A percentile compares a stretch with the other conserved stretches of the same genome.
Conservation (phyloP, 2,797 vertebrate genomes). For the Antennarius maculatus region DNA sequence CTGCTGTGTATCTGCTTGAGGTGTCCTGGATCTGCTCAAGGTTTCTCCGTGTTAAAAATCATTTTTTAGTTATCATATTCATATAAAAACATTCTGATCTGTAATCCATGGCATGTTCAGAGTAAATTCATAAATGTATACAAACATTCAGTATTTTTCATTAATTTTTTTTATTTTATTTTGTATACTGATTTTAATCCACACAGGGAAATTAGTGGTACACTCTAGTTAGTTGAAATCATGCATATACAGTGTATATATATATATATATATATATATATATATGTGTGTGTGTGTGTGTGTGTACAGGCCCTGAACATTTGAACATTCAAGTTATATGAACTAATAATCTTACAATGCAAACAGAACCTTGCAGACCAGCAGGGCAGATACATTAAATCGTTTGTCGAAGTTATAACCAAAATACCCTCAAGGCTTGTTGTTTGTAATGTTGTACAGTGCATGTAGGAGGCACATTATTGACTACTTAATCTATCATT, state of each 20-base stretch:
- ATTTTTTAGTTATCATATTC: background rate
- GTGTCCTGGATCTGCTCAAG: too few relatives aligned
- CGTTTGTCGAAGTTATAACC: conserved; percentile 25
- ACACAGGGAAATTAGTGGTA: too few relatives aligned
- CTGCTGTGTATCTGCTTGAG: too few relatives aligned
- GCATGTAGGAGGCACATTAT: conserved; percentile 61
- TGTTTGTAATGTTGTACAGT: conserved; percentile 45
- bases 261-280: too few relatives aligned
- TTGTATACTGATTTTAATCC: too few relatives aligned
- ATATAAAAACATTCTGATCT: too few relatives aligned
- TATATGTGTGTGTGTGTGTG: too few relatives aligned
- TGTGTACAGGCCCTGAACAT: background rate
- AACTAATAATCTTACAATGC: background rate
- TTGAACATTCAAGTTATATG: background rate
- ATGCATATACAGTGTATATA: too few relatives aligned
- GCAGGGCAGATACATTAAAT: conserved; percentile 12
- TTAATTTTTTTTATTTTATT: too few relatives aligned
- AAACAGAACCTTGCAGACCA: background rate
- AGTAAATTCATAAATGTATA: background rate
- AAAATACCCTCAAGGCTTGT: conserved; percentile 32
- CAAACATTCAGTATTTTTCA: conserved; percentile 1
- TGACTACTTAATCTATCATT: conserved; percentile 70
- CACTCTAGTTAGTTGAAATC: too few relatives aligned
- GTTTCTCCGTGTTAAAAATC: too few relatives aligned
- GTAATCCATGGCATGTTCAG: background rate